Evolutionary conservation across 2,888 invertebrate species (phyloP).

Genomic region (Cryptocephalus primarius): DNA sequence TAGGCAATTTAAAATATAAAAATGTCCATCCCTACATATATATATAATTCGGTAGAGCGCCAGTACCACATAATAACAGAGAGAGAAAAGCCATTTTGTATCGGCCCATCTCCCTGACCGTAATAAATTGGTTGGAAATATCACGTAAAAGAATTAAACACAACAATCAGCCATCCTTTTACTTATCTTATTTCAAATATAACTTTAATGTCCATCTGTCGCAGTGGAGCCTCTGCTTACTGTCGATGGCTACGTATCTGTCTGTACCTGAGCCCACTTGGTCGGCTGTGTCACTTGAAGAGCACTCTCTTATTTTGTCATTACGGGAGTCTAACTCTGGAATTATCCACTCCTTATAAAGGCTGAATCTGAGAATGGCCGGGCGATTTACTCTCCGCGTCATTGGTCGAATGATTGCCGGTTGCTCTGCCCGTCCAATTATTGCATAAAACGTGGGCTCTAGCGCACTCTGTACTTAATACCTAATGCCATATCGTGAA

Average conservation of each 20-base stretch:
- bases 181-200: constrained; percentile 39
- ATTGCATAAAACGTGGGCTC: constrained; percentile 32
- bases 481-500: constrained; percentile 32
- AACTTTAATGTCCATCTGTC: constrained; percentile 35
- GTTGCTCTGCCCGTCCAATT: constrained; percentile 31
- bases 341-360: constrained; percentile 33
- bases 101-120: constrained; percentile 29
- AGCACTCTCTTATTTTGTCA: constrained; percentile 39
- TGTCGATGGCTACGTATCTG: not conserved
- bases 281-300: constrained; percentile 29
- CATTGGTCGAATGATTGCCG: constrained; percentile 28
- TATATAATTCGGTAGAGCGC: constrained; percentile 5
- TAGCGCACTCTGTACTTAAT: constrained; percentile 20
- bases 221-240: constrained; percentile 6
- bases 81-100: constrained; percentile 15
- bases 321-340: constrained; percentile 37
- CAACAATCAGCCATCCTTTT: constrained; percentile 38
- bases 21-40: constrained; percentile 12
- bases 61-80: constrained; percentile 25
- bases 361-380: constrained; percentile 15
- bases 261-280: constrained; percentile 3
- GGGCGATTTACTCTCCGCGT: constrained; percentile 17
- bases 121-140: constrained; percentile 37
- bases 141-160: constrained; percentile 41
- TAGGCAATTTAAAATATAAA: constrained; percentile 7